A percentile compares a stretch with the other conserved stretches of the same genome.
phyloP scores from a whole-genome alignment of 2,113 vertebrate species.

The Hydrolagus affinis region DNA sequence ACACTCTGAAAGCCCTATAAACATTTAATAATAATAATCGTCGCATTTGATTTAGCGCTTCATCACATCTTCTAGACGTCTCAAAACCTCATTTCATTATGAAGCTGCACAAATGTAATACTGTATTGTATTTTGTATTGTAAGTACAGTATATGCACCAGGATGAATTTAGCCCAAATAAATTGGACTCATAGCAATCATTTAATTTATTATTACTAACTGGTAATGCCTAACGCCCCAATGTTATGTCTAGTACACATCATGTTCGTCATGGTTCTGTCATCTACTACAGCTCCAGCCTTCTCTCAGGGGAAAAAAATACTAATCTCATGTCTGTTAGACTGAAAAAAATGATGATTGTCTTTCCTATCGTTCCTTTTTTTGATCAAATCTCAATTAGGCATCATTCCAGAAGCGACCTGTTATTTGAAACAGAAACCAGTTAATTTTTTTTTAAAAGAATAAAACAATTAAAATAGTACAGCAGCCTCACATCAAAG shows the following conservation, averaged over 20 bases:
- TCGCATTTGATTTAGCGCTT: too few relatives aligned
- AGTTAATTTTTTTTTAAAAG: neutral
- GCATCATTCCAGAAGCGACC: neutral
- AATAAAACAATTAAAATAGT: neutral
- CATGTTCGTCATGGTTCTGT: neutral
- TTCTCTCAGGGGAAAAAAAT: neutral
- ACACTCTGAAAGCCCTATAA: too few relatives aligned
- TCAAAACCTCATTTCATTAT: too few relatives aligned
- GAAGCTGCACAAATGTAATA: too few relatives aligned
- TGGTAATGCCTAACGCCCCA: neutral
- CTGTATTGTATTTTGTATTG: too few relatives aligned
- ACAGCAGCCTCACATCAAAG: too few relatives aligned
- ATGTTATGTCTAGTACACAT: neutral
- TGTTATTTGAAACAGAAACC: neutral
- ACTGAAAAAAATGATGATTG: neutral
- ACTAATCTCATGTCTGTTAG: neutral
- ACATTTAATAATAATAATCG: too few relatives aligned
- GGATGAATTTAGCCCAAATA: neutral
- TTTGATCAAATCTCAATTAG: neutral
- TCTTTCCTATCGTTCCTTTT: neutral
- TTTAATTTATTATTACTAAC: neutral
- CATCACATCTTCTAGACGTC: too few relatives aligned
- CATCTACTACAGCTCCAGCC: neutral
- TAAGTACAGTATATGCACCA: neutral
- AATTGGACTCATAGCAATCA: neutral